Evolutionary conservation across 1,140 invertebrate species (phyloP), one percentile per base, ranked within the genome.

Genomic region (Dendrolimus kikuchii): DNA sequence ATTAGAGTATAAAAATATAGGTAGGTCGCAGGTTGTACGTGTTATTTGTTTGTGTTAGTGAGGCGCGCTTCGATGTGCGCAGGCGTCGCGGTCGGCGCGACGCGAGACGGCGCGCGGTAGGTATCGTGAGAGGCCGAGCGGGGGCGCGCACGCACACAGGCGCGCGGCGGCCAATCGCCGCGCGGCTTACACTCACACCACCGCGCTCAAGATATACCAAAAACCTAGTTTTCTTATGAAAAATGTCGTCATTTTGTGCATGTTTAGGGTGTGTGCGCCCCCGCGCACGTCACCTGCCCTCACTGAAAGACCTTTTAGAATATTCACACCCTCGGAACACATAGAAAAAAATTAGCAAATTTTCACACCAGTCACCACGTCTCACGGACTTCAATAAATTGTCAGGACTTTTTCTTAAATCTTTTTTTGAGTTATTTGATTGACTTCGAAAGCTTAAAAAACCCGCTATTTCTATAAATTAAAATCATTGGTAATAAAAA

Each of bases 331-430:
- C n/a, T 7, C 23, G 7, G 10, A 69, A 64, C 44, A 23, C 36
- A 53, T 49, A 55, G 56, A 66, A 82, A 82, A 77, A 82, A 78
- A 77, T 75, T 73, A 59, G 58, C 53, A 58, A 72, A 68, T 53
- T 52, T 64, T 56, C 66, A 58, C 78, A 57, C 52, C 48, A 49
- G 5, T 10, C 38, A 52, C 50, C 37, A 42, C 41, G 10, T 50
- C 55, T 45, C 46, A 5, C 44, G 9, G 49, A 52, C 55, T 62
- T 62, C 51, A 38, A 41, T 36, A 39, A 68, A 56, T 71, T 71
- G 64, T 64, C 48, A 51, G 10, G 37, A 7, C 53, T 59, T 55
- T 51, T 43, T 55, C 42, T 40, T 8, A 51, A 53, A 40, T 10
- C 38, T 60, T 58, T 58, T 60, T 7, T n/a, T 7, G 4, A n/a